Evolutionary conservation across 2,888 invertebrate species (phyloP), one percentile per base, ranked within the genome.

Genomic region (Diplazon laetatorius): DNA sequence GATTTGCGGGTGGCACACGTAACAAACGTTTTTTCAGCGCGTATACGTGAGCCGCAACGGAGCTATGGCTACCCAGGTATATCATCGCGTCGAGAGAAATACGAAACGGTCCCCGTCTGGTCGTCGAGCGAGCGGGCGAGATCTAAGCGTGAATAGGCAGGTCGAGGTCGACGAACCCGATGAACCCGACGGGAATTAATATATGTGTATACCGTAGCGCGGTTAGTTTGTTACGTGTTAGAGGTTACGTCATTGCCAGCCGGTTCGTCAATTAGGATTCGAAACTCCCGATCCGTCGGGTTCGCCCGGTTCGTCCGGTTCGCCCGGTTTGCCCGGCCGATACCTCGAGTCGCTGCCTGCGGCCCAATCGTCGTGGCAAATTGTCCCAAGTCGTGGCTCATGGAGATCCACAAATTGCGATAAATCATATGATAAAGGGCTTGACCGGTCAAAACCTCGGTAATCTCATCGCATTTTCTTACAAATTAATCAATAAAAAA

Each of bases 161-260:
- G 80, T 83, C 18, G 80, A 22, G 75, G 85, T 85, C 86, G 84
- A n/a, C n/a, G n/a, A 30, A 6, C 6, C 6, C 30, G 30, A 83
- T 83, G 87, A 85, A 86, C 87, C 80, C 42, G 5, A 63, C 59
- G 42, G 71, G 71, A 35, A 71, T n/a, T n/a, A n/a, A n/a, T n/a
- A n/a, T n/a, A n/a, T n/a, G n/a, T n/a, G n/a, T n/a, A n/a, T n/a
- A 78, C 71, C 78, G 75, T 71, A 81, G 70, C 70, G 78, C 66
- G 75, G 74, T 70, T 80, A 82, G 82, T 74, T 81, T 81, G 84
- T 77, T 81, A 83, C 79, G 82, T 84, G 83, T n/a, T n/a, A n/a
- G n/a, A 85, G 84, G 83, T 87, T 86, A 82, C 86, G 84, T 85
- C 85, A 86, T 80, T 76, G 72, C 75, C 81, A 80, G 79, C 80